phyloP scores from a whole-genome alignment of 1,140 invertebrate species.

The Drosophila asahinai region DNA sequence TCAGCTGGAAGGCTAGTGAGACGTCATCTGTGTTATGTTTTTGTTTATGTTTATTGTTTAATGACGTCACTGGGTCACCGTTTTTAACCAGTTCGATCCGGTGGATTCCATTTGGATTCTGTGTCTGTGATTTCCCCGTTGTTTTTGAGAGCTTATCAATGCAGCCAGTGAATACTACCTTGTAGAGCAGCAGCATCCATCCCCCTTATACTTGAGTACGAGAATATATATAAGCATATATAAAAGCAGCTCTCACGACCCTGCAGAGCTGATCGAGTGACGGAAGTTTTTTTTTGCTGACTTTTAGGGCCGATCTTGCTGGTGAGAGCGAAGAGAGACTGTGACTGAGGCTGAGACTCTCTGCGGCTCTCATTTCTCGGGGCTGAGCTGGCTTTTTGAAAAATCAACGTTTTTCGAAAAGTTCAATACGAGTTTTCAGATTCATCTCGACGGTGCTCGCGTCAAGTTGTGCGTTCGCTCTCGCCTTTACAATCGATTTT shows the following conservation, averaged over 20 bases:
- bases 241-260: constrained; percentile 12
- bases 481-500: constrained; percentile 10
- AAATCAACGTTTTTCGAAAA: constrained; percentile 75
- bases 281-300: constrained; percentile 61
- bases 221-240: neutral
- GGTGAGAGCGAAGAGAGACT: neutral
- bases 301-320: constrained; percentile 14
- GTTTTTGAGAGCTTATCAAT: constrained; percentile 57
- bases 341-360: neutral
- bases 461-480: constrained; percentile 56
- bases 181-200: constrained; percentile 26
- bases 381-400: constrained; percentile 47
- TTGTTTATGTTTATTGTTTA: constrained; percentile 13
- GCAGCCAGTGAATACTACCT: constrained; percentile 37
- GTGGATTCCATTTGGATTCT: constrained; percentile 19
- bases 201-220: neutral
- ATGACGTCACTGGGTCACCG: constrained; percentile 30
- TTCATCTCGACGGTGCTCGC: constrained; percentile 70
- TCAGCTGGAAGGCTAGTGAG: constrained; percentile 4
- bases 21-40: neutral
- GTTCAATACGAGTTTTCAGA: constrained; percentile 68
- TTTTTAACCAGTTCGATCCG: constrained; percentile 40
- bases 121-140: constrained; percentile 9
- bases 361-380: constrained; percentile 7
- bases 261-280: constrained; percentile 46